Conservation (phyloP, 2,797 vertebrate genomes). For the Adelosebastes latens region DNA sequence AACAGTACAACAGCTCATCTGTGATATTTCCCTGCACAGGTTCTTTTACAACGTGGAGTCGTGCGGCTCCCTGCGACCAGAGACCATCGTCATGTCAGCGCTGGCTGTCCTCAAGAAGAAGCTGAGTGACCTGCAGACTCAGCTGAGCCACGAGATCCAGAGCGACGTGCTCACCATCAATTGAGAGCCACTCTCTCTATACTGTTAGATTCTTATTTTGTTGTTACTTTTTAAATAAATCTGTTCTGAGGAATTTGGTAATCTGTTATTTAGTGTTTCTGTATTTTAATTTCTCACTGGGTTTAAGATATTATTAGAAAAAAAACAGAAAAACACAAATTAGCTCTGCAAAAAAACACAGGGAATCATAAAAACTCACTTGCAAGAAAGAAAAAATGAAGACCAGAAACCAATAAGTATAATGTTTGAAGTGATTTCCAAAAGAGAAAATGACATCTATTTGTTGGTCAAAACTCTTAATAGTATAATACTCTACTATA, state of each 20-base stretch:
- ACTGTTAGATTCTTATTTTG: constrained; percentile 7
- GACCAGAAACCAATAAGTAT: background rate
- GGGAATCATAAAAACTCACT: background rate
- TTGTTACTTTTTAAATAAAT: constrained; percentile 60
- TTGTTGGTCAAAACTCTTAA: background rate
- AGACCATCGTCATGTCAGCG: constrained; percentile 96
- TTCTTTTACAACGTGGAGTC: constrained; percentile 99
- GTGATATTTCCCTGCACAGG: constrained; percentile 67
- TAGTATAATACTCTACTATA: background rate
- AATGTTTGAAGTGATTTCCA: background rate
- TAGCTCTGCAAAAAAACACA: background rate
- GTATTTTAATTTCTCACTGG: background rate
- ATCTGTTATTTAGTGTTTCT: background rate
- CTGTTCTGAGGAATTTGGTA: background rate
- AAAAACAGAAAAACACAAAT: background rate
- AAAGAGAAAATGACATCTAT: background rate
- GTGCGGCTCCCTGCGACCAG: constrained; percentile 93
- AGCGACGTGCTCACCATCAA: constrained; percentile 98
- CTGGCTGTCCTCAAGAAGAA: constrained; percentile 97
- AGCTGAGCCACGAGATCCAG: constrained; percentile 98
- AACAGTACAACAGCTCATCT: background rate
- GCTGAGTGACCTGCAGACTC: constrained; percentile 96
- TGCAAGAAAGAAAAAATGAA: background rate
- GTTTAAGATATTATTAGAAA: background rate
- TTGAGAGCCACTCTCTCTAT: constrained; percentile 62